A percentile compares a stretch with the other conserved stretches of the same genome.
These are phyloP conservation scores for Atherix ibis DNA, from an alignment of 2,888 invertebrate species.

Conservation along the genomic window DNA sequence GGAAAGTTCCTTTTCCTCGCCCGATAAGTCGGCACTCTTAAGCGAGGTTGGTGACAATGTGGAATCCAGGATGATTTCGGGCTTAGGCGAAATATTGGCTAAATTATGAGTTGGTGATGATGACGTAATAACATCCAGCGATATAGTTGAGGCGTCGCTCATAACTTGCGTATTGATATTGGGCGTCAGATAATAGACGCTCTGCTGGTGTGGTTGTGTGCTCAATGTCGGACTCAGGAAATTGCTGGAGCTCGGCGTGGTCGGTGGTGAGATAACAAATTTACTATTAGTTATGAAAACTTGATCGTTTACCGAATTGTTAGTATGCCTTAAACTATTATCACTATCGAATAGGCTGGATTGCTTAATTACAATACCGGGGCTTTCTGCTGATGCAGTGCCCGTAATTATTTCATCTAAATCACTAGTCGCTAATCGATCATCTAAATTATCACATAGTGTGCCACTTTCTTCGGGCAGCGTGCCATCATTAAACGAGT, in stretches of 20 bases:
- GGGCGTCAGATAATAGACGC: slow-evolving; percentile 31
- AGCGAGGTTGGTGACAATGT: slow-evolving; percentile 26
- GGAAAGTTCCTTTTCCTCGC: slow-evolving; percentile 17
- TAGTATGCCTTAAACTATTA: slow-evolving; percentile 3
- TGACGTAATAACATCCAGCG: slow-evolving; percentile 28
- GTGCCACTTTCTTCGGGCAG: slow-evolving; percentile 1
- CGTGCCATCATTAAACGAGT: neutral
- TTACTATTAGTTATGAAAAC: slow-evolving; percentile 22
- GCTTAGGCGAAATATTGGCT: slow-evolving; percentile 25
- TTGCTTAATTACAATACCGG: slow-evolving; percentile 9
- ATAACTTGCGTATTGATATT: slow-evolving; percentile 15
- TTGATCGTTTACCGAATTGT: slow-evolving; percentile 27
- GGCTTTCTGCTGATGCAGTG: slow-evolving; percentile 5
- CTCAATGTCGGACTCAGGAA: slow-evolving; percentile 12
- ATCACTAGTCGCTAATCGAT: slow-evolving; percentile 8
- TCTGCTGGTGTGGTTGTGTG: slow-evolving; percentile 20
- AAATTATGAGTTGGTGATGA: slow-evolving; percentile 13
- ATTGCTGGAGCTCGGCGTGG: slow-evolving; percentile 22
- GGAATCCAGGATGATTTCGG: slow-evolving; percentile 32
- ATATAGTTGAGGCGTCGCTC: slow-evolving; percentile 31
- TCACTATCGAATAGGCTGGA: slow-evolving; percentile 9
- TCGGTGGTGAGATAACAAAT: slow-evolving; percentile 27
- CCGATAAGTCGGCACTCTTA: slow-evolving; percentile 15
- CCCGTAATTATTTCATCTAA: slow-evolving; percentile 9
- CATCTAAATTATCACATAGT: slow-evolving; percentile 10